A percentile compares a stretch with the other conserved stretches of the same genome.
phyloP scores from a whole-genome alignment of 2,888 invertebrate species.

The Hydriomena furcata region DNA sequence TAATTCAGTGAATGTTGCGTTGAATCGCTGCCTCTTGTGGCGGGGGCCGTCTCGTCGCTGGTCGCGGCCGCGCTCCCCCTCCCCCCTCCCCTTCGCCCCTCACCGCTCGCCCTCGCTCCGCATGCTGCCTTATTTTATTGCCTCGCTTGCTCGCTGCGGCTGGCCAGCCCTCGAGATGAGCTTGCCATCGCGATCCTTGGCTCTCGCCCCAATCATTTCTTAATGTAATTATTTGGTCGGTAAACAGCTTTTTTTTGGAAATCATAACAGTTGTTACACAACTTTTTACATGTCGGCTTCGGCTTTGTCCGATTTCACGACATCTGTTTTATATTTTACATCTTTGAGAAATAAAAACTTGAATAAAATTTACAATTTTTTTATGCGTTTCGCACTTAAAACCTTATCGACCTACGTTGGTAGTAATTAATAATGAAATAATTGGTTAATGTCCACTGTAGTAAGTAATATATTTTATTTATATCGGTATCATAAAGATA shows the following conservation, averaged over 20 bases:
- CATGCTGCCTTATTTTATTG: constrained; percentile 36
- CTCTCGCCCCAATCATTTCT: constrained; percentile 76
- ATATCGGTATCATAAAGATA: constrained; percentile 31
- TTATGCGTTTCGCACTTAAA: constrained; percentile 2
- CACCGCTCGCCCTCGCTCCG: constrained; percentile 32
- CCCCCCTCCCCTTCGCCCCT: constrained; percentile 36
- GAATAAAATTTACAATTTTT: constrained; percentile 1
- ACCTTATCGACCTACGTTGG: constrained; percentile 5
- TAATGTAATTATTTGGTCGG: constrained; percentile 77
- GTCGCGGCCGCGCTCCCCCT: constrained; percentile 30
- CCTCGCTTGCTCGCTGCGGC: constrained; percentile 58
- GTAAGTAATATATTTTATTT: constrained; percentile 29
- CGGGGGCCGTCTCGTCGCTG: constrained; percentile 18
- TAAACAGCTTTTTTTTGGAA: constrained; percentile 67
- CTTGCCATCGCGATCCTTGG: constrained; percentile 55
- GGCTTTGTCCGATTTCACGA: constrained; percentile 45
- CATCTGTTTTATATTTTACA: constrained; percentile 15
- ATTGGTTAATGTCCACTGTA: constrained; percentile 23
- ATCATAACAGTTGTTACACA: constrained; percentile 66
- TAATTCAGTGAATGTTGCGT: neutral
- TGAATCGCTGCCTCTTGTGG: constrained; percentile 45
- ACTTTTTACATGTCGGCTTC: constrained; percentile 56
- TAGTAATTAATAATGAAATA: constrained; percentile 25
- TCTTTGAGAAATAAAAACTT: constrained; percentile 1
- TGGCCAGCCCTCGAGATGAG: constrained; percentile 73